A percentile compares a stretch with the other conserved stretches of the same genome.
phyloP scores from a whole-genome alignment of 1,140 invertebrate genomes.

The Coboldia fuscipes region DNA sequence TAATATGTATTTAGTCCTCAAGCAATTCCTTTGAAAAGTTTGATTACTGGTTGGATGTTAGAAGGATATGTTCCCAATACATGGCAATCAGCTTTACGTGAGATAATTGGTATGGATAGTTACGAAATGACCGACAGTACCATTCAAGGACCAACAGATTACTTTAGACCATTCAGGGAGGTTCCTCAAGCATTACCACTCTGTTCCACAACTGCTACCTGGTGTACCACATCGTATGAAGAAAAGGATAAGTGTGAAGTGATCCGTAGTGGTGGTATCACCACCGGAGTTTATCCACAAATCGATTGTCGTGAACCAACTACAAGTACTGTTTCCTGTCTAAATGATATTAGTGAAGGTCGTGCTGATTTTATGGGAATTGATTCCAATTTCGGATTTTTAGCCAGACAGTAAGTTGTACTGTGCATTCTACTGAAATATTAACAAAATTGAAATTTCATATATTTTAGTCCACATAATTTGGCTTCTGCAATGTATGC shows the following conservation, averaged over 20 bases:
- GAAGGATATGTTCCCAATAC: conserved; percentile 6
- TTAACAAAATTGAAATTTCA: no score
- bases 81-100: conserved; percentile 8
- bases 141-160: conserved; percentile 6
- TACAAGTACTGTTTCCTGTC: conserved; percentile 29
- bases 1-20: neutral
- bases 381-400: conserved; percentile 44
- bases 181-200: conserved; percentile 6
- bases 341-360: conserved; percentile 30
- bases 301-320: conserved; percentile 20
- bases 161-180: neutral
- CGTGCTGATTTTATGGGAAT: conserved; percentile 41
- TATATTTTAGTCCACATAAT: conserved; percentile 26
- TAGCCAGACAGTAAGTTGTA: conserved; percentile 41
- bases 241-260: conserved; percentile 5
- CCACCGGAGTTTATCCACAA: neutral
- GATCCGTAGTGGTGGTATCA: neutral
- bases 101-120: conserved; percentile 8
- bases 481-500: conserved; percentile 29
- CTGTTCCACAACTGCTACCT: conserved; percentile 2
- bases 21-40: conserved; percentile 2
- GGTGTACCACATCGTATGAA: conserved; percentile 4
- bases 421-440: no score
- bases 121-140: neutral
- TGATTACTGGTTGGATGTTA: neutral